Conservation (phyloP, 2,888 invertebrate species). For the Lingula anatina region DNA sequence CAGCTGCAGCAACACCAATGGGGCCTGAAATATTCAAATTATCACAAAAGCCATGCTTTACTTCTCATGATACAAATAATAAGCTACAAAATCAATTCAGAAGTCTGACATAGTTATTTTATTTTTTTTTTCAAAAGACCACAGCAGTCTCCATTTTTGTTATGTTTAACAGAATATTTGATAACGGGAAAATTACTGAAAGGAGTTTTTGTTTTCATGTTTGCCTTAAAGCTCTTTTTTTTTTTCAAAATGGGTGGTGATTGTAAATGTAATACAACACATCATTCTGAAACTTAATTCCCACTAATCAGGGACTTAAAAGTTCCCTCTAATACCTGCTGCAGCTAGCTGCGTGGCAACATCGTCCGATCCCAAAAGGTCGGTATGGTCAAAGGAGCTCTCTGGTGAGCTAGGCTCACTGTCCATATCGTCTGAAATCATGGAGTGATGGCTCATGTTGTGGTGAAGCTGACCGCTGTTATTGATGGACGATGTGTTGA, state of each 20-base stretch:
- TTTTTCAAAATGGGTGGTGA: too few species aligned
- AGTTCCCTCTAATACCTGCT: slow-evolving; percentile 68
- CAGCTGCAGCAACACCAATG: slow-evolving; percentile 93
- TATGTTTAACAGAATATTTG: too few species aligned
- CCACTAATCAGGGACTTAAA: too few species aligned
- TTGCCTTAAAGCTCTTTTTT: too few species aligned
- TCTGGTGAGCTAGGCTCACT: slow-evolving; percentile 52
- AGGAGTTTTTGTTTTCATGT: too few species aligned
- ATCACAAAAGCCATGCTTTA: background rate
- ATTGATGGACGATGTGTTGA: slow-evolving; percentile 15
- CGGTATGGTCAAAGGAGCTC: slow-evolving; percentile 64
- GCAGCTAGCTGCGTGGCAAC: slow-evolving; percentile 94
- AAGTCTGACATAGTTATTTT: background rate
- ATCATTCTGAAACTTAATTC: background rate
- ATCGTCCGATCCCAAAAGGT: slow-evolving; percentile 84
- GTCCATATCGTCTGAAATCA: slow-evolving; percentile 48
- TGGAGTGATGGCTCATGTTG: slow-evolving; percentile 15
- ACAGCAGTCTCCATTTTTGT: too few species aligned
- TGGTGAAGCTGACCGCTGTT: slow-evolving; percentile 7
- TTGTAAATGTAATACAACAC: background rate
- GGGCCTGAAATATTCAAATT: slow-evolving; percentile 62
- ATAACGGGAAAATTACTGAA: too few species aligned
- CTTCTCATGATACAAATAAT: background rate
- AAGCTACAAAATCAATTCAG: background rate
- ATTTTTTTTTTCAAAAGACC: too few species aligned